phyloP scores from a whole-genome alignment of 2,888 invertebrate species.

The Anagyrus pseudococci region DNA sequence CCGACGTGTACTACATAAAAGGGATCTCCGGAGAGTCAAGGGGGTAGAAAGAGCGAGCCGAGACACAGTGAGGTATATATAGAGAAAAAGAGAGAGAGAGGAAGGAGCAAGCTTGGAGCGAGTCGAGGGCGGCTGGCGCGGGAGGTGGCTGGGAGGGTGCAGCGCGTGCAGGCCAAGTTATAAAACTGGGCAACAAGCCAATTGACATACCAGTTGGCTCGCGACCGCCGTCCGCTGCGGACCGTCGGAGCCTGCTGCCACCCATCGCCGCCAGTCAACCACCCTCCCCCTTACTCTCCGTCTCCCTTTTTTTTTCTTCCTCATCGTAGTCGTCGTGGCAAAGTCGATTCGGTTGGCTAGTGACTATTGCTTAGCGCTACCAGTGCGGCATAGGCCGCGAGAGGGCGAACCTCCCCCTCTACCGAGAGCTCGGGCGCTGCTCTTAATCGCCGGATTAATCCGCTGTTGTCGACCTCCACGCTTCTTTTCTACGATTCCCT shows the following conservation, averaged over 20 bases:
- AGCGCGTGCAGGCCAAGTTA: constrained; percentile 49
- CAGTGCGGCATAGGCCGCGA: too few relatives aligned
- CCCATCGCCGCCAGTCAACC: too few relatives aligned
- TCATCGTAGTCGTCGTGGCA: too few relatives aligned
- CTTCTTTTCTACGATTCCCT: neutral
- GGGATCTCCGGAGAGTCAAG: too few relatives aligned
- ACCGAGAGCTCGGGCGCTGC: too few relatives aligned
- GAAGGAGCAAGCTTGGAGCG: neutral
- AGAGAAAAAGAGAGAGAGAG: constrained; percentile 23
- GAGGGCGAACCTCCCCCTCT: too few relatives aligned
- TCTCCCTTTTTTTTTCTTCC: neutral
- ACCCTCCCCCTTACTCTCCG: neutral
- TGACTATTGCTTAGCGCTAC: too few relatives aligned
- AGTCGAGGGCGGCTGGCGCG: constrained; percentile 14
- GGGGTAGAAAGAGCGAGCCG: constrained; percentile 28
- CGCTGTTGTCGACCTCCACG: neutral
- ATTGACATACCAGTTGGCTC: constrained; percentile 55
- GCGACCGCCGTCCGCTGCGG: constrained; percentile 57
- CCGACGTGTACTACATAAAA: constrained; percentile 23
- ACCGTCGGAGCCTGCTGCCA: neutral
- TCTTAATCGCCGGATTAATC: constrained; percentile 37
- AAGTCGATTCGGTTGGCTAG: too few relatives aligned
- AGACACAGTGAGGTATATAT: too few relatives aligned
- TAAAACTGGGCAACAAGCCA: constrained; percentile 62
- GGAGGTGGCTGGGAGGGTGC: constrained; percentile 43